Conservation (phyloP, 2,888 invertebrate genomes). For the Drosophila leonis region DNA sequence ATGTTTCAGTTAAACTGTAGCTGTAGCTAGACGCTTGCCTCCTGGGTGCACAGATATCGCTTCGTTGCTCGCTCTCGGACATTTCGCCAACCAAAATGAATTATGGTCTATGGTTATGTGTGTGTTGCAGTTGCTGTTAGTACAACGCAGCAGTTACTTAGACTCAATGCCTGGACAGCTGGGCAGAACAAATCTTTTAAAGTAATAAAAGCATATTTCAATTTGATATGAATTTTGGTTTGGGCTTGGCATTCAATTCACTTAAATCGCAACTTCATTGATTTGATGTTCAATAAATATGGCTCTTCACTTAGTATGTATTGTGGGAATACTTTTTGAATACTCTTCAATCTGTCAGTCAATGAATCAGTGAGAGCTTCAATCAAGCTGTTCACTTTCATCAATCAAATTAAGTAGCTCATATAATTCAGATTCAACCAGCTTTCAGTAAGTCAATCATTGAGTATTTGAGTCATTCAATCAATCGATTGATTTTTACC, state of each 20-base stretch:
- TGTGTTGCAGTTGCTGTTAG: conserved; percentile 23
- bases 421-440: not conserved
- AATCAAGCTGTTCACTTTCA: not conserved
- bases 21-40: conserved; percentile 41
- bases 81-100: conserved; percentile 38
- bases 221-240: not conserved
- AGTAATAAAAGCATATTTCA: conserved; percentile 3
- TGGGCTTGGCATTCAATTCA: not conserved
- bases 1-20: conserved; percentile 53
- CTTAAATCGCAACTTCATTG: not conserved
- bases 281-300: not conserved
- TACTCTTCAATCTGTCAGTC: not conserved
- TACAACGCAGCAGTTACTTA: conserved; percentile 14
- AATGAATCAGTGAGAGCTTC: not conserved
- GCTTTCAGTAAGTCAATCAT: not conserved
- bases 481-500: not conserved
- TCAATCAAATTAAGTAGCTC: not conserved
- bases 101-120: conserved; percentile 28
- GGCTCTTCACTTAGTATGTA: not conserved
- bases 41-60: conserved; percentile 53
- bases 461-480: no score
- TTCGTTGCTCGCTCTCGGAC: conserved; percentile 11
- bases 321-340: not conserved
- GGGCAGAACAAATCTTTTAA: conserved; percentile 16
- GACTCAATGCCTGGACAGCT: conserved; percentile 13